Evolutionary conservation across 2,888 invertebrate species (phyloP).

Genomic region (Latrodectus hesperus): DNA sequence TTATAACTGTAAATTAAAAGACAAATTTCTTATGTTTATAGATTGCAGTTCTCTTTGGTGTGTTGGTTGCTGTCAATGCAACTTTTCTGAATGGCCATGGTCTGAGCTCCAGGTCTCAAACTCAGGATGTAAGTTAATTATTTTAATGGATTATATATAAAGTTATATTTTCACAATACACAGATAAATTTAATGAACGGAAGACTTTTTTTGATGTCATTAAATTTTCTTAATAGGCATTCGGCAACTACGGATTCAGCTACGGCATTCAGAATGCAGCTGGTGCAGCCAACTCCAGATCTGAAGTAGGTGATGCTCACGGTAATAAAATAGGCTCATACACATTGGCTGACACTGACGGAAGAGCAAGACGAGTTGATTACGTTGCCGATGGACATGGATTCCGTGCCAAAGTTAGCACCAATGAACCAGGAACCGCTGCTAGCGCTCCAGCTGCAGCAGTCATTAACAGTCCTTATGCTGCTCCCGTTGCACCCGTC

Average conservation of each 20-base stretch:
- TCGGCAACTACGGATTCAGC: not conserved
- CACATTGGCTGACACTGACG: not conserved
- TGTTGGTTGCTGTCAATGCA: no score
- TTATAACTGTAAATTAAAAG: no score
- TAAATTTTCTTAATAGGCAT: not conserved
- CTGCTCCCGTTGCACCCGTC: not conserved
- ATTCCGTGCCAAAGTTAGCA: not conserved
- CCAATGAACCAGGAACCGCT: not conserved
- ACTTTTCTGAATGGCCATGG: no score
- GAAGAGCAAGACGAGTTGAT: not conserved
- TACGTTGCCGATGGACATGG: not conserved
- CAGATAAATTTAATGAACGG: no score
- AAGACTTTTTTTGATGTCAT: not conserved
- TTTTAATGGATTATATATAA: no score
- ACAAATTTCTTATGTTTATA: no score
- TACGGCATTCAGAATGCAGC: not conserved
- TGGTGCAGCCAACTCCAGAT: not conserved
- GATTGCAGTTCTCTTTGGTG: no score
- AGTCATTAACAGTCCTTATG: not conserved
- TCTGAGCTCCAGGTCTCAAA: no score
- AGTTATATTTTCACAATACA: no score
- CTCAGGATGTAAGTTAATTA: no score
- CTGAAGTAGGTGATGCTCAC: not conserved
- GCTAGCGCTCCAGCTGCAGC: conserved; percentile 2
- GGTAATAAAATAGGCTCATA: not conserved